Evolutionary conservation across 2,888 invertebrate genomes (phyloP).

Genomic region (Harpalus rufipes): DNA sequence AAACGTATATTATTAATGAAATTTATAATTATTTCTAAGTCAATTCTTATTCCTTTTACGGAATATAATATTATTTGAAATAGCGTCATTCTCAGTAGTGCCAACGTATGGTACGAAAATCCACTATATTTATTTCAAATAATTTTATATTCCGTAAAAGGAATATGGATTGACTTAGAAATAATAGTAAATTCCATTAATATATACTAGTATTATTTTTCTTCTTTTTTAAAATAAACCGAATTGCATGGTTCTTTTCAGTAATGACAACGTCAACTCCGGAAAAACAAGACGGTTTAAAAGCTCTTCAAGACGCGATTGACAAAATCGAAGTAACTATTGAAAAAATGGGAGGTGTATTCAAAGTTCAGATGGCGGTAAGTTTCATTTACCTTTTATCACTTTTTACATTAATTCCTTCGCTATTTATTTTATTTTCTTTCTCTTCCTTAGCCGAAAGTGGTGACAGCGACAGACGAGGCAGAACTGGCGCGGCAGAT

Average conservation of each 20-base stretch:
- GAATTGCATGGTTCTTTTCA: conserved; percentile 73
- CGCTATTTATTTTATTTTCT: conserved; percentile 61
- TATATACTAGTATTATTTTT: background rate
- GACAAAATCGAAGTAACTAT: conserved; percentile 92
- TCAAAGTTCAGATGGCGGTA: conserved; percentile 96
- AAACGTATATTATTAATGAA: too few species aligned
- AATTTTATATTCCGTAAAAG: too few species aligned
- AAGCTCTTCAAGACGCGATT: conserved; percentile 93
- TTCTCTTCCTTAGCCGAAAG: conserved; percentile 87
- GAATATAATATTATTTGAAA: too few species aligned
- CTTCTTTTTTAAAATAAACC: too few species aligned
- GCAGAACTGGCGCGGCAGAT: conserved; percentile 95
- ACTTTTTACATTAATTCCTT: conserved; percentile 52
- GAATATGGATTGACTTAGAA: too few species aligned
- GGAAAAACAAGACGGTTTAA: conserved; percentile 95
- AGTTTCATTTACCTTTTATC: conserved; percentile 73
- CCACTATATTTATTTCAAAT: too few species aligned
- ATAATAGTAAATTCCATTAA: too few species aligned
- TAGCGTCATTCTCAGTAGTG: too few species aligned
- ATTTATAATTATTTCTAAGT: too few species aligned
- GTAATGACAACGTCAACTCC: conserved; percentile 99
- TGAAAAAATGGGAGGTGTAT: conserved; percentile 91
- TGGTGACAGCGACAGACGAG: conserved; percentile 98
- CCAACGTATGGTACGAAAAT: too few species aligned
- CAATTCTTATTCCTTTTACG: too few species aligned